Base-by-base conservation (phyloP, 2,113 vertebrate species). In the Myotis davidii region DNA sequence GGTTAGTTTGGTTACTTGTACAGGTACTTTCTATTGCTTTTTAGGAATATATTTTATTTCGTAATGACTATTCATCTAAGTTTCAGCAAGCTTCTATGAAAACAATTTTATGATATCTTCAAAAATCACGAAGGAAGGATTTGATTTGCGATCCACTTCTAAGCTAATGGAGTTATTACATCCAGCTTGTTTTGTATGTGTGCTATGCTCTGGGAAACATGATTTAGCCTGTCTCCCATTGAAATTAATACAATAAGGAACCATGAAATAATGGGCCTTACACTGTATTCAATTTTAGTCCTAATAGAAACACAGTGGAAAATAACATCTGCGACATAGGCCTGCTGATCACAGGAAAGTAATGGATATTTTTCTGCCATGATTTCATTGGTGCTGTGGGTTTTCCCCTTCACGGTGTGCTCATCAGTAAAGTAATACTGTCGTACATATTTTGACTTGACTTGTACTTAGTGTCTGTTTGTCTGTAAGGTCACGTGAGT, bases 211-310 rank as follows among this genome's bases (percentile, higher is more conserved):
- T 88, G 91, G 90, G 93, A 95, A 97, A 97, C 96, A 97, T 96
- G 95, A 97, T 95, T 97, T 95, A 91, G 96, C 86, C 97, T 97
- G 94, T 97, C 95, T 90, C 89, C 96, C 86, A 93, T 93, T 8
- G 29, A 97, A 96, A 97, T 97, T 97, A 97, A 97, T 97, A 83
- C 85, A 96, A 97, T 97, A 97, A 97, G 91, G 91, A 97, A 97
- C 96, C 97, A 97, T 96, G 97, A 97, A 97, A 97, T 97, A 97
- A 97, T 97, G 89, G 95, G 45, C n/a, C 94, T 97, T 96, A 97
- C 97, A 96, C 95, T 96, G 96, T 96, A 95, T 94, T 97, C 97
- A 97, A 96, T 97, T 97, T 96, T 96, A 95, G 83, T 94, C 89
- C 95, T 97, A 97, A 97, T 96, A 94, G 95, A 97, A 97, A 97